Evolutionary conservation across 2,113 vertebrate genomes (phyloP), one percentile per base, ranked within the genome.

Genomic region (Tetraodon nigroviridis): DNA sequence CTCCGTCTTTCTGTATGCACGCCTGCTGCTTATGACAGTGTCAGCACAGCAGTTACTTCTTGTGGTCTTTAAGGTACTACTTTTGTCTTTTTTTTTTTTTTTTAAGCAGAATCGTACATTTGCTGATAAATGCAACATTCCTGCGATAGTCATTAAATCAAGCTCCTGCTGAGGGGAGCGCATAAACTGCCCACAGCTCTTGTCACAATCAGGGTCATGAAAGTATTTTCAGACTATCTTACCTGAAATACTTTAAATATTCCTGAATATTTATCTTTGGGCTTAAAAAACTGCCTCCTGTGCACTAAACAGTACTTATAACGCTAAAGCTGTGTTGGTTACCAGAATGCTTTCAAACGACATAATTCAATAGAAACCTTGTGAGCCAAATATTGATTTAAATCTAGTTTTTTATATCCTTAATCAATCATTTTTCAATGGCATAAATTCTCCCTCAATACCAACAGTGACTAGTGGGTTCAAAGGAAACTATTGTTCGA

Each of bases 301-400:
- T 72, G 77, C 79, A 82, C 55, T 78, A 80, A 79, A 54, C 44
- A 3, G 47, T 44, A 56, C 58, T 79, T 51, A 2, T 75, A 77
- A 78, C 78, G 67, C 51, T 15, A n/a, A 17, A 62, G 46, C 58
- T 56, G 48, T 48, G 46, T 10, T 12, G 22, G 45, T 24, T 52
- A 18, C 67, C 62, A 47, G 21, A 67, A 55, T 48, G 32, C 47
- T 48, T 64, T 78, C 55, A 77, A 77, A 83, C 66, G 76, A 74
- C 81, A 69, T 55, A 72, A 73, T 59, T 61, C 61, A 68, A 41
- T 60, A 62, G 47, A 32, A 69, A 69, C 58, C 41, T 55, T 63
- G 64, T 65, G 52, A 70, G 45, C 55, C 49, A 52, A 37, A 51
- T 64, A 78, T 81, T 78, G 68, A 84, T 84, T 83, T 83, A 21